phyloP scores from a whole-genome alignment of 1,140 invertebrate genomes.

The Cyclargus thomasi region DNA sequence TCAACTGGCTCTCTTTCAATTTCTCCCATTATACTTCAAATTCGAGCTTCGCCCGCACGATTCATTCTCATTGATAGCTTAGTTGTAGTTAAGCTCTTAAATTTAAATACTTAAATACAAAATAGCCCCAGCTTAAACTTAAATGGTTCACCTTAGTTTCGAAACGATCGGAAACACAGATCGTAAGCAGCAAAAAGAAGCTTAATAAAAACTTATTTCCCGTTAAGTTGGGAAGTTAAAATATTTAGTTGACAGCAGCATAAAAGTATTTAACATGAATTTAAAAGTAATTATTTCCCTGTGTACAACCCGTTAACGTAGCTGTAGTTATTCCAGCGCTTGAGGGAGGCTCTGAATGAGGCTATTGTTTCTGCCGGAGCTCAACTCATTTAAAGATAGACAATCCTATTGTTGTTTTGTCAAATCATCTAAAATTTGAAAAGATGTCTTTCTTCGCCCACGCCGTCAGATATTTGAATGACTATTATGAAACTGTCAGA shows the following conservation, averaged over 20 bases:
- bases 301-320: conserved; percentile 48
- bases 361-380: conserved; percentile 46
- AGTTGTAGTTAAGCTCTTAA: too few relatives aligned
- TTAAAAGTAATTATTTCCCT: conserved; percentile 41
- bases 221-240: background rate
- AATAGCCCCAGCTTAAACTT: too few relatives aligned
- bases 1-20: too few relatives aligned
- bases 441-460: conserved; percentile 45
- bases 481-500: background rate
- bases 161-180: background rate
- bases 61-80: too few relatives aligned
- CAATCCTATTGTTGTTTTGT: conserved; percentile 55
- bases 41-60: too few relatives aligned
- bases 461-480: conserved; percentile 33
- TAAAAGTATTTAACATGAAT: conserved; percentile 11
- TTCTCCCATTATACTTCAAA: too few relatives aligned
- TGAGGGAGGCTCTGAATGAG: conserved; percentile 55
- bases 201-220: background rate
- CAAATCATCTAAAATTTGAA: conserved; percentile 57
- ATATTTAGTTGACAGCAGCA: background rate
- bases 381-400: conserved; percentile 53
- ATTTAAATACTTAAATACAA: too few relatives aligned
- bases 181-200: background rate
- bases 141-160: background rate
- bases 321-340: conserved; percentile 47